Evolutionary conservation across 53 echinoderm and acorn worm genomes (phyloP), one percentile per base, ranked within the genome.

Genomic region (Luidia sarsii): DNA sequence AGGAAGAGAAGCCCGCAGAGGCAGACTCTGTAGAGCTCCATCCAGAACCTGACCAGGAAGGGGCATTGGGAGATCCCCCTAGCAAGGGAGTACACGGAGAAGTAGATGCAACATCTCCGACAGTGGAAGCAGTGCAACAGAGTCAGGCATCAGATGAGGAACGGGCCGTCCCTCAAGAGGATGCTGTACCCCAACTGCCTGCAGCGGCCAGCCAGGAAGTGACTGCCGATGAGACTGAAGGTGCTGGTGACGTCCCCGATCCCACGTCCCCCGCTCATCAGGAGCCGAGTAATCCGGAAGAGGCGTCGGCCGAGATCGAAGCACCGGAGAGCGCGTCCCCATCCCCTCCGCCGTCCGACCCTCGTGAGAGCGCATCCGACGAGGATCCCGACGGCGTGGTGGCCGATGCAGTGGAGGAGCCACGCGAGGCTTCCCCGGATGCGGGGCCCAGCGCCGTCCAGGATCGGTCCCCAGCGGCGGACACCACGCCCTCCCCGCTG

Each of bases 341-440:
- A 11, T 33, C 71, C 36, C 71, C 54, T 7, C 52, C 21, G 33
- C 48, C 71, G n/a, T n/a, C n/a, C n/a, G n/a, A n/a, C n/a, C n/a
- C n/a, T n/a, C n/a, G n/a, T n/a, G n/a, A n/a, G n/a, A n/a, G n/a
- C n/a, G n/a, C n/a, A n/a, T n/a, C 41, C 41, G 41, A 7, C 11
- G 41, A 7, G 41, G 41, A 41, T 41, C 6, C 41, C 11, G 41
- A 41, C 11, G 41, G 41, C 41, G 11, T 11, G 11, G 41, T 11
- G 11, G 41, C 41, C 11, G 41, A 41, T 41, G 41, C 41, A 7
- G 41, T 41, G 41, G 11, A 41, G 6, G 41, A 41, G 6, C 11
- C 41, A 41, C 6, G 11, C 11, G 41, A 41, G 62, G 31, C n/a
- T 41, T 10, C 41, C 41, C 10, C 41, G 28, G 25, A 27, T n/a